Base-by-base conservation (phyloP, 1,140 invertebrate species). In the Papilio glaucus region DNA sequence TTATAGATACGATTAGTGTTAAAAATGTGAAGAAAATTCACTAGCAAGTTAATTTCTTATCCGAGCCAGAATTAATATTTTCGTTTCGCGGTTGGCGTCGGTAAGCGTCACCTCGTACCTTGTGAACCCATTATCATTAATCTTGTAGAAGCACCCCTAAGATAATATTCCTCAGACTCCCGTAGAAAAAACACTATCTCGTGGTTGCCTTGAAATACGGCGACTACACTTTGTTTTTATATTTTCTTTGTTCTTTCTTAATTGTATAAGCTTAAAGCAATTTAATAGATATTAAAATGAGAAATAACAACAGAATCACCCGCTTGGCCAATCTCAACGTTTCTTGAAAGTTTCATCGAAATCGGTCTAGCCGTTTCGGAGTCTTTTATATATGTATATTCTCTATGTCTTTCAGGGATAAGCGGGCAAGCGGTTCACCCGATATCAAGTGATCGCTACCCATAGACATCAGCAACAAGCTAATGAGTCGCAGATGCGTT, bases 91-190 rank as follows among this genome's bases (percentile, higher is more conserved):
- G 49, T 41, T 67, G 71, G 71, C 60, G 39, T 65, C 72, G 69
- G 71, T 74, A 77, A 78, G 49, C 74, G 79, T 81, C 79, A 78
- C 79, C 77, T 76, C 77, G 74, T 75, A 74, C 77, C 81, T 78
- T 71, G 74, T 76, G 81, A 81, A 79, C 81, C 81, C 79, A 83
- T 83, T 83, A 81, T 76, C 79, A 83, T 83, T 83, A 80, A 83
- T 83, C 79, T 83, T 81, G 72, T 77, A 79, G 76, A 72, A 77
- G 65, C 74, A 62, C 69, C 74, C 75, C 77, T 77, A 80, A 81
- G 81, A 83, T 83, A 83, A 83, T 83, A 80, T 80, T 79, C 77
- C 67, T 69, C 72, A 76, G 49, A 68, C 74, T 76, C 70, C 57
- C 69, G 45, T 75, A 80, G 75, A 80, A 82, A 82, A 82, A 82